phyloP scores from a whole-genome alignment of 2,888 invertebrate genomes.

The Osmoderma eremita region DNA sequence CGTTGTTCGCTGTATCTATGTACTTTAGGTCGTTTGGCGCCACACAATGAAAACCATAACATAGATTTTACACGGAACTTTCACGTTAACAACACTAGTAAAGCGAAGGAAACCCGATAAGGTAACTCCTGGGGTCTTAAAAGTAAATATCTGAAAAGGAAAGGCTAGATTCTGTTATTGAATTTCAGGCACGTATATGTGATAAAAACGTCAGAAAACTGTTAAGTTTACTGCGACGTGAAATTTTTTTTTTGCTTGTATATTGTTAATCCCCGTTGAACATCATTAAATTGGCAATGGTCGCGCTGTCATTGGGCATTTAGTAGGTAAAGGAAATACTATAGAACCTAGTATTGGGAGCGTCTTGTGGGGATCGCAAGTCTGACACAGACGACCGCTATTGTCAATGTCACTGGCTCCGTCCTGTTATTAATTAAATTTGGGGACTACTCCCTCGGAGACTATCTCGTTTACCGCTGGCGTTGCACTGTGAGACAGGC shows the following conservation, averaged over 20 bases:
- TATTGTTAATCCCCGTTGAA: conserved; percentile 19
- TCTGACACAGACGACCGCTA: neutral
- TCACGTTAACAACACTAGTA: conserved; percentile 18
- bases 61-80: conserved; percentile 20
- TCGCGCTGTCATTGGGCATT: neutral
- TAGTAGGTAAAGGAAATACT: conserved; percentile 1
- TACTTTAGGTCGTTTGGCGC: neutral
- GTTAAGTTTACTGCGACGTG: conserved; percentile 1
- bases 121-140: conserved; percentile 14
- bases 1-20: neutral
- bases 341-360: neutral
- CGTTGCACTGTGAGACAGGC: neutral
- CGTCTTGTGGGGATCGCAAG: neutral
- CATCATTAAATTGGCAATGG: conserved; percentile 12
- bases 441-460: conserved; percentile 6
- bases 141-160: conserved; percentile 25
- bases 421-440: conserved; percentile 25
- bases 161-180: conserved; percentile 1
- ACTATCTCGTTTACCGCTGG: neutral
- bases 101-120: conserved; percentile 25
- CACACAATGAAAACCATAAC: conserved; percentile 14
- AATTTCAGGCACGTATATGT: conserved; percentile 24
- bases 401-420: neutral
- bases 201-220: conserved; percentile 18
- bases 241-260: conserved; percentile 9